Evolutionary conservation across 2,113 vertebrate genomes (phyloP).

Genomic region (Craseonycteris thonglongyai): DNA sequence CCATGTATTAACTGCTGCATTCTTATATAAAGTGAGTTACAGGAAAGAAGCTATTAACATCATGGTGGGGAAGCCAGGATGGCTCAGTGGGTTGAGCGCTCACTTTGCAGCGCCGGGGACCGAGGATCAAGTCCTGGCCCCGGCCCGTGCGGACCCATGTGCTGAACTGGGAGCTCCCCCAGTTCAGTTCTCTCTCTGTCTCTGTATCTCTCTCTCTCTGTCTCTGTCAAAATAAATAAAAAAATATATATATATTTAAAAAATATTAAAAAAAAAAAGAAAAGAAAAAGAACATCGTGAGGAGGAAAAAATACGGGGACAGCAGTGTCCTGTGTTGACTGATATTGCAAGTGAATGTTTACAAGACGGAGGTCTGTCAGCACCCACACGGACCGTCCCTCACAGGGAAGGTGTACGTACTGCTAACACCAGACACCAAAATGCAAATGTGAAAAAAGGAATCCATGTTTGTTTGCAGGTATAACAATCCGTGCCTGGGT

Average conservation of each 20-base stretch:
- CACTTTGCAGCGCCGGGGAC: too few species aligned
- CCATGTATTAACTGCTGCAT: rapidly evolving
- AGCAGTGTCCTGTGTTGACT: rapidly evolving
- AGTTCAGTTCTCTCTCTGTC: too few species aligned
- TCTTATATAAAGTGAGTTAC: not conserved
- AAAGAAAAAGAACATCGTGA: not conserved
- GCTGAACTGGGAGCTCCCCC: too few species aligned
- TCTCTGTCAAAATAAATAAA: too few species aligned
- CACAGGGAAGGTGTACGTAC: rapidly evolving
- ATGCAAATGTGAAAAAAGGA: not conserved
- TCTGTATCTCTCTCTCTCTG: too few species aligned
- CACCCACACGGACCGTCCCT: not conserved
- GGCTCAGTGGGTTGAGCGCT: too few species aligned
- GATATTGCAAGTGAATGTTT: rapidly evolving
- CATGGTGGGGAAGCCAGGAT: too few species aligned
- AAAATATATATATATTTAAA: too few species aligned
- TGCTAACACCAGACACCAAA: not conserved
- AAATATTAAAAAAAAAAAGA: too few species aligned
- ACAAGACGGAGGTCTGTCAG: not conserved
- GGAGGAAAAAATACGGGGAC: not conserved
- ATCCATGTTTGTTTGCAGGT: too few species aligned
- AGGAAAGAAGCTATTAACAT: rapidly evolving
- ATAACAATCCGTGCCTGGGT: not conserved
- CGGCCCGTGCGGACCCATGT: too few species aligned
- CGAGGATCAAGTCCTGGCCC: too few species aligned